A percentile compares a stretch with the other conserved stretches of the same genome.
Conservation (phyloP, 2,888 invertebrate genomes). For the Drosophila helvetica region DNA sequence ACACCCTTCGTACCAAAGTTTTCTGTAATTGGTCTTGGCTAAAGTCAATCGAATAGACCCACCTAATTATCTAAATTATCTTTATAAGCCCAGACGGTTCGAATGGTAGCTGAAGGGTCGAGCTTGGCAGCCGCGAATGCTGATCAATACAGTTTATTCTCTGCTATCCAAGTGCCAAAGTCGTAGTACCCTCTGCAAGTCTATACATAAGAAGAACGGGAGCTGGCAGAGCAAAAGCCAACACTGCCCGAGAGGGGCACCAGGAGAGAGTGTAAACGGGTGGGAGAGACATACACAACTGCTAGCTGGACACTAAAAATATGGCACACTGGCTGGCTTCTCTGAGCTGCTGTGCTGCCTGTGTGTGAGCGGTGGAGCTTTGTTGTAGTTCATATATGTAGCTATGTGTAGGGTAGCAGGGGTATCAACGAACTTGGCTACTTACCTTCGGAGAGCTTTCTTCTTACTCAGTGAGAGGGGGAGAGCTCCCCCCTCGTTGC, state of each 20-base stretch:
- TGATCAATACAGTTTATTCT: too few relatives aligned
- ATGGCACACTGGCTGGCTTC: conserved; percentile 46
- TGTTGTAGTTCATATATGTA: conserved; percentile 35
- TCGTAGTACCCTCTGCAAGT: background rate
- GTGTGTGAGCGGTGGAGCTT: conserved; percentile 9
- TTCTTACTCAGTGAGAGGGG: too few relatives aligned
- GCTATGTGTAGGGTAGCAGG: background rate
- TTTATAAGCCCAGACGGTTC: too few relatives aligned
- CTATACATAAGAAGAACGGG: background rate
- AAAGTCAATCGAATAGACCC: too few relatives aligned
- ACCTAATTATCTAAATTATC: too few relatives aligned
- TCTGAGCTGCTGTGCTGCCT: conserved; percentile 2
- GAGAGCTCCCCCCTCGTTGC: too few relatives aligned
- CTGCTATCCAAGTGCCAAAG: background rate
- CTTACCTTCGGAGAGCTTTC: background rate
- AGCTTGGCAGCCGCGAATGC: too few relatives aligned
- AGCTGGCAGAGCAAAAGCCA: background rate
- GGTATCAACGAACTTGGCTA: background rate
- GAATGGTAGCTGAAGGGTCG: too few relatives aligned
- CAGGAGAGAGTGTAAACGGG: background rate
- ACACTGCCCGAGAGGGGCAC: conserved; percentile 3
- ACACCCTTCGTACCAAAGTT: background rate
- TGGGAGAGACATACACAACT: conserved; percentile 34
- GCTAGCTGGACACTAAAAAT: conserved; percentile 72
- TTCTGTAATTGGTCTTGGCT: too few relatives aligned